Evolutionary conservation across 2,888 invertebrate species (phyloP).

Genomic region (Drosophila atripex): DNA sequence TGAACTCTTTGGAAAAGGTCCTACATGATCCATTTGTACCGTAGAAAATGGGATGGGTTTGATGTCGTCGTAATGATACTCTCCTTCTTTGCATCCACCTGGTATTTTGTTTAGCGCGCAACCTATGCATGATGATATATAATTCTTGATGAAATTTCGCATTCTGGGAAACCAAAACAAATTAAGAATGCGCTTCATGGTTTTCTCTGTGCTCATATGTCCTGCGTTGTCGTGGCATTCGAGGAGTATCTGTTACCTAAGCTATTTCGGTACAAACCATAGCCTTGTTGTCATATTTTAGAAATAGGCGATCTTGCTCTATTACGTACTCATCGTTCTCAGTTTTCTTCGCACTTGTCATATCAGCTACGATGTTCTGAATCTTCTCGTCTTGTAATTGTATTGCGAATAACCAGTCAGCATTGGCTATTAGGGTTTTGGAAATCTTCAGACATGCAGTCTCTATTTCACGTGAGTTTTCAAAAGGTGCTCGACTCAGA

Average conservation of each 20-base stretch:
- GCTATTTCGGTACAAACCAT: constrained; percentile 21
- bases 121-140: too few species aligned
- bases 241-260: background rate
- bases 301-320: constrained; percentile 15
- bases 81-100: too few species aligned
- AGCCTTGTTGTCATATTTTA: constrained; percentile 1
- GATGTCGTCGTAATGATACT: too few species aligned
- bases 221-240: too few species aligned
- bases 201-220: too few species aligned
- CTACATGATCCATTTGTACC: too few species aligned
- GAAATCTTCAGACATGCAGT: constrained; percentile 20
- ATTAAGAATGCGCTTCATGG: too few species aligned
- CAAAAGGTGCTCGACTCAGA: background rate
- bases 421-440: constrained; percentile 16
- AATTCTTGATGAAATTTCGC: too few species aligned
- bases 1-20: too few species aligned
- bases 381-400: constrained; percentile 38
- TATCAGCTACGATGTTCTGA: background rate
- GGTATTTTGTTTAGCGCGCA: too few species aligned
- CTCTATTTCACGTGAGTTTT: constrained; percentile 37
- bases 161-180: too few species aligned
- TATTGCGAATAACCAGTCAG: constrained; percentile 50
- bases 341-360: background rate
- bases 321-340: constrained; percentile 20
- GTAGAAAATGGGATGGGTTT: too few species aligned